Percentiles rank a stretch among this genome's conserved stretches.
These are phyloP conservation scores for Austrofundulus limnaeus DNA, from an alignment of 2,113 vertebrate genomes.

Conservation along the genomic window DNA sequence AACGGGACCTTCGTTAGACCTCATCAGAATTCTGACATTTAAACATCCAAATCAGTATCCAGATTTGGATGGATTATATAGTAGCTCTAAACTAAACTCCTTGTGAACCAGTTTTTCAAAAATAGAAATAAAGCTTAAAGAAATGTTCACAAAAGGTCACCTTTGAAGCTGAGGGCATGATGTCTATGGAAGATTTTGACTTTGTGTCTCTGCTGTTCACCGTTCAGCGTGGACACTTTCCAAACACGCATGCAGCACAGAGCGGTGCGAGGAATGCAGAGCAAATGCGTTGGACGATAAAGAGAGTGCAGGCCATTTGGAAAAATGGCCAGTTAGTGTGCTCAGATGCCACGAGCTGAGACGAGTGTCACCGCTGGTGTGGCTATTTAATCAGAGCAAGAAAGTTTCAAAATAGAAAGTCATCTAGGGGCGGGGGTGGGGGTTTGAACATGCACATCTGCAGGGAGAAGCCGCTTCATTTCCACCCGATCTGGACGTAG, in stretches of 20 bases:
- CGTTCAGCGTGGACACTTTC: conserved; percentile 58
- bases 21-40: conserved; percentile 3
- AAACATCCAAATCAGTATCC: background rate
- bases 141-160: conserved; percentile 15
- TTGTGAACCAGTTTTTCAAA: conserved; percentile 8
- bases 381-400: conserved; percentile 37
- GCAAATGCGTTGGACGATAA: conserved; percentile 6
- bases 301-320: conserved; percentile 13
- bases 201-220: conserved; percentile 43
- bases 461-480: conserved; percentile 48
- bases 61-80: conserved; percentile 9
- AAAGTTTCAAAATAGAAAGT: conserved; percentile 56
- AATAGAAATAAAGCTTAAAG: conserved; percentile 8
- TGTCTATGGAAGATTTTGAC: conserved; percentile 21
- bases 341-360: conserved; percentile 18
- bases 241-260: conserved; percentile 31
- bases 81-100: conserved; percentile 24
- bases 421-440: conserved; percentile 32
- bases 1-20: conserved; percentile 39
- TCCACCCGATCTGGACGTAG: conserved; percentile 40
- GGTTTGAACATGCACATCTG: conserved; percentile 40
- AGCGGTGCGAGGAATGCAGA: conserved; percentile 7
- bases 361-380: conserved; percentile 11
- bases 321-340: conserved; percentile 16
- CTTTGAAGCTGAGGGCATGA: conserved; percentile 39